These are phyloP conservation scores for Clavelina lepadiformis DNA, from an alignment of 23 tunicate genomes.

Conservation along the genomic window DNA sequence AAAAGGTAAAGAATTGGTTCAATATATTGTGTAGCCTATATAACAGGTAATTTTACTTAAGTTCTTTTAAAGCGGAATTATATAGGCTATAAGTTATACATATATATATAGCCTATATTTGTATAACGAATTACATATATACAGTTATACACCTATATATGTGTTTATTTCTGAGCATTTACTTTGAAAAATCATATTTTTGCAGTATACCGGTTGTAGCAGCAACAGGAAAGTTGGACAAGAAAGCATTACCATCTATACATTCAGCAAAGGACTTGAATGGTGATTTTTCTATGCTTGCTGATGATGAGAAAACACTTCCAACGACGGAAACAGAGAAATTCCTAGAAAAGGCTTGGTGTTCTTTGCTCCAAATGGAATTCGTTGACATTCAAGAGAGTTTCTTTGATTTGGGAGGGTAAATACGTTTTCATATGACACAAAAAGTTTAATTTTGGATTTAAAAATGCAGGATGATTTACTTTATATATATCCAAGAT, in stretches of 20 bases:
- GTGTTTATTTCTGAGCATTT: no score
- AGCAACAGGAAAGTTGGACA: slow-evolving; percentile 80
- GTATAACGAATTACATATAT: no score
- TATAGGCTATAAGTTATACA: no score
- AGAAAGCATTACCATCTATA: slow-evolving; percentile 76
- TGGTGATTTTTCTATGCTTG: neutral
- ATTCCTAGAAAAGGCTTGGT: slow-evolving; percentile 60
- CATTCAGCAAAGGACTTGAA: neutral
- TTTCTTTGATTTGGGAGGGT: slow-evolving; percentile 97
- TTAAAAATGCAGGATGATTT: no score
- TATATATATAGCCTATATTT: no score
- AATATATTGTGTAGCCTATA: no score
- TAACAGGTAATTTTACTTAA: no score
- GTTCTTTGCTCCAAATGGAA: slow-evolving; percentile 65
- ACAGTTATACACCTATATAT: no score
- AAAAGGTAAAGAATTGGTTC: slow-evolving; percentile 71
- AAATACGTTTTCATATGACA: neutral
- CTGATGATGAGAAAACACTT: slow-evolving; percentile 15
- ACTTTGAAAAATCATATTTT: no score
- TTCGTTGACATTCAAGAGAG: slow-evolving; percentile 70
- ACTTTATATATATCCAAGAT: no score
- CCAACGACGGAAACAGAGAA: slow-evolving; percentile 65
- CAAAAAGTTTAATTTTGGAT: no score
- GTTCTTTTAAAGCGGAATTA: no score
- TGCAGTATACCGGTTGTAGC: slow-evolving; percentile 75